Conservation (phyloP, 2,113 vertebrate species). For the Saguinus imperator region DNA sequence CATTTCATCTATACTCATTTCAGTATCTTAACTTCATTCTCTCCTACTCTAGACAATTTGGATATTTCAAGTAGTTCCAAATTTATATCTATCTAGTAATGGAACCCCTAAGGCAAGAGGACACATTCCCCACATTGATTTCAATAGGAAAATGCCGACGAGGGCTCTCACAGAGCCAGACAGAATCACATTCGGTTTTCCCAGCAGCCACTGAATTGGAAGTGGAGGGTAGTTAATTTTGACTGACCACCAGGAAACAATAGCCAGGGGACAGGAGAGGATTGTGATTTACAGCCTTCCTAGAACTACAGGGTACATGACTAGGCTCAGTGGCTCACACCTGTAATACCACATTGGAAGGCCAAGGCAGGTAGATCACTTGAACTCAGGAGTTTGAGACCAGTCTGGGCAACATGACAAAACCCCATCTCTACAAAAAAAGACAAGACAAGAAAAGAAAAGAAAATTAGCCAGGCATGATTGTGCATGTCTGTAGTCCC, state of each 20-base stretch:
- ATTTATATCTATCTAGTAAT: not conserved
- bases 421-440: no score
- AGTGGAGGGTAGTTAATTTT: not conserved
- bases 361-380: no score
- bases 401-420: no score
- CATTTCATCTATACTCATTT: not conserved
- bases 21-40: not conserved
- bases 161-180: not conserved
- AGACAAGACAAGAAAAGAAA: no score
- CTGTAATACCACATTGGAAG: no score
- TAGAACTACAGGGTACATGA: not conserved
- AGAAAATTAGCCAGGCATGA: no score
- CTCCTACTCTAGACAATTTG: not conserved
- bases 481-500: no score
- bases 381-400: no score
- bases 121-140: not conserved
- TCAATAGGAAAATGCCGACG: not conserved
- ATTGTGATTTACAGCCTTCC: not conserved
- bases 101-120: not conserved
- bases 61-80: not conserved
- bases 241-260: not conserved
- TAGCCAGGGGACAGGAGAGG: not conserved
- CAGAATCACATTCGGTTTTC: not conserved
- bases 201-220: not conserved
- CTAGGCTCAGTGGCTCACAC: no score